Evolutionary conservation across 2,113 vertebrate species (phyloP), one percentile per base, ranked within the genome.

Genomic region (Brachyhypopomus gauderio): DNA sequence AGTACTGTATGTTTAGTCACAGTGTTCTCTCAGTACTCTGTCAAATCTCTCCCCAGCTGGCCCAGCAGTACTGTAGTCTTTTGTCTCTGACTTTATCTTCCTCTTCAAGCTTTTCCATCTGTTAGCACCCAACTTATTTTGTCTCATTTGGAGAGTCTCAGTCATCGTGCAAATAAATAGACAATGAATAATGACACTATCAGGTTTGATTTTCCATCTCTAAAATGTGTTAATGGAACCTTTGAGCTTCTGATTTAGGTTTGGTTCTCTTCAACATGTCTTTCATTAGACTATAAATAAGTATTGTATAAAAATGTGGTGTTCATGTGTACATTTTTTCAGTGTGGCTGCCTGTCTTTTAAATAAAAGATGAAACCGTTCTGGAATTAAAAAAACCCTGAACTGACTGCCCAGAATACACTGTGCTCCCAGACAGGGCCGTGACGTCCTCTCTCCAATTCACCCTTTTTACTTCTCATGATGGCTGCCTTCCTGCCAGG

Each of bases 321-420:
- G 38, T 83, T 76, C 84, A 79, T 75, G 73, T 89, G 86, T 80
- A 27, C 56, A 73, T 81, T 79, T 78, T 74, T 58, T 87, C 83
- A 59, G 83, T 78, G n/a, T 52, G 55, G 83, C 88, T 60, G 84
- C 73, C 88, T 89, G 84, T 73, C 74, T 85, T 87, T 59, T 92
- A 89, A 93, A 93, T 91, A 88, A 92, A 92, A 92, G 84, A 91
- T 92, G 86, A 93, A 91, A 86, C 88, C 86, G 89, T 90, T 92
- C 87, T 87, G 83, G 89, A 90, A 91, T 91, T 89, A 89, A 91
- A 90, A 90, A 85, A 58, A 77, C 79, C 86, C 86, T 87, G 84
- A 90, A 89, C 25, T 89, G 88, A 89, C 87, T 79, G 86, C 82
- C 87, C 79, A 78, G 85, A 78, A 90, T 79, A 87, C 89, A 88